Conservation (phyloP, 2,113 vertebrate genomes). For the Pomatorhinus ruficollis region DNA sequence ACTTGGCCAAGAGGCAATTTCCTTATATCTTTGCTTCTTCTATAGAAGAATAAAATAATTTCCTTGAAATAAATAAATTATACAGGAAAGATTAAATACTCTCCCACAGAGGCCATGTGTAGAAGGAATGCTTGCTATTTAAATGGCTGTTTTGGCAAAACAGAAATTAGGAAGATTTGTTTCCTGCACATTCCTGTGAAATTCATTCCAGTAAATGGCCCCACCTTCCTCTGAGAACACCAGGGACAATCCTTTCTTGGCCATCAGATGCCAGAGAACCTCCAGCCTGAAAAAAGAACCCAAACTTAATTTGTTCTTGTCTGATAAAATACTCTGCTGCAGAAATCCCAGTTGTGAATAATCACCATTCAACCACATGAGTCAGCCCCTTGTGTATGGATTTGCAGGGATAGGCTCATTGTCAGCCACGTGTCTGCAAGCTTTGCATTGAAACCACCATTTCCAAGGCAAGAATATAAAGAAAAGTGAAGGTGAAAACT, state of each 20-base stretch:
- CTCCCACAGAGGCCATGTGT: not conserved
- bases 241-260: not conserved
- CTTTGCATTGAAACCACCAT: not conserved
- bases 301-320: not conserved
- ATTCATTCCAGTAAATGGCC: not conserved
- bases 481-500: slow-evolving; percentile 32
- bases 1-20: not conserved
- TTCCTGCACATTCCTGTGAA: not conserved
- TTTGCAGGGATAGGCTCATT: not conserved
- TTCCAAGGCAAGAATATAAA: not conserved
- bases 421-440: not conserved
- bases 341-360: not conserved
- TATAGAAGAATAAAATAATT: not conserved
- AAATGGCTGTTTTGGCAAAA: not conserved
- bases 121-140: not conserved
- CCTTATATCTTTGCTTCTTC: not conserved
- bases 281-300: not conserved
- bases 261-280: not conserved
- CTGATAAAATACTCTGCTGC: not conserved
- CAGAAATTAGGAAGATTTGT: not conserved
- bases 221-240: not conserved
- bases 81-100: not conserved
- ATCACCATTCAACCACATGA: not conserved
- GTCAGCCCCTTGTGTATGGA: not conserved
- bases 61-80: not conserved